Evolutionary conservation across 2,113 vertebrate species (phyloP).

Genomic region (Cyprinus carpio): DNA sequence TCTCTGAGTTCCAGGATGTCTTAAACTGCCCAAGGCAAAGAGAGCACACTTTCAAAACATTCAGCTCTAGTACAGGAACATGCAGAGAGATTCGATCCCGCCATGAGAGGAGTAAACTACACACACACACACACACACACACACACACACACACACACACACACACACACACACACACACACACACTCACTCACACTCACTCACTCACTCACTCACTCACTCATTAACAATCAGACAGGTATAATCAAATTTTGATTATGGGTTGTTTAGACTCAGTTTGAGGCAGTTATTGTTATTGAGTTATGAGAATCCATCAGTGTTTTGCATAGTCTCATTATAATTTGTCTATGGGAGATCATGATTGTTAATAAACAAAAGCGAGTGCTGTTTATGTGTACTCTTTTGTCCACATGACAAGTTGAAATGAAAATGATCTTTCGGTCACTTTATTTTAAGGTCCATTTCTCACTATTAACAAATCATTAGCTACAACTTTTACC

Average conservation of each 20-base stretch:
- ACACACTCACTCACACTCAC: background rate
- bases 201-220: background rate
- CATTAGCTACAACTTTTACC: no score
- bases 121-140: conserved; percentile 15
- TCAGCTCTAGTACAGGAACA: conserved; percentile 40
- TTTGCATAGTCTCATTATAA: conserved; percentile 2
- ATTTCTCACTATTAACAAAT: no score
- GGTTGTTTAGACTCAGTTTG: conserved; percentile 19
- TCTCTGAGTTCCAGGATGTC: conserved; percentile 25
- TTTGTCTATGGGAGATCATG: conserved; percentile 1
- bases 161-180: no score
- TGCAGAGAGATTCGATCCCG: background rate
- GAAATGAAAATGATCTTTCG: background rate
- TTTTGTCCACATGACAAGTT: background rate
- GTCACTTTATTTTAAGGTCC: no score
- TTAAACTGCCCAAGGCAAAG: conserved; percentile 46
- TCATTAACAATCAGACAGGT: conserved; percentile 11
- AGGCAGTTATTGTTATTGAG: conserved; percentile 12
- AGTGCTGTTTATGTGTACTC: background rate
- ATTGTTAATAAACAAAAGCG: background rate
- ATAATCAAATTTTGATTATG: conserved; percentile 21
- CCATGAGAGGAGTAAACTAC: background rate
- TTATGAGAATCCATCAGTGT: background rate
- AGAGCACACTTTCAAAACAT: conserved; percentile 44
- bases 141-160: background rate